Conservation (phyloP, 2,888 invertebrate species). For the Pyrrhosoma nymphula region DNA sequence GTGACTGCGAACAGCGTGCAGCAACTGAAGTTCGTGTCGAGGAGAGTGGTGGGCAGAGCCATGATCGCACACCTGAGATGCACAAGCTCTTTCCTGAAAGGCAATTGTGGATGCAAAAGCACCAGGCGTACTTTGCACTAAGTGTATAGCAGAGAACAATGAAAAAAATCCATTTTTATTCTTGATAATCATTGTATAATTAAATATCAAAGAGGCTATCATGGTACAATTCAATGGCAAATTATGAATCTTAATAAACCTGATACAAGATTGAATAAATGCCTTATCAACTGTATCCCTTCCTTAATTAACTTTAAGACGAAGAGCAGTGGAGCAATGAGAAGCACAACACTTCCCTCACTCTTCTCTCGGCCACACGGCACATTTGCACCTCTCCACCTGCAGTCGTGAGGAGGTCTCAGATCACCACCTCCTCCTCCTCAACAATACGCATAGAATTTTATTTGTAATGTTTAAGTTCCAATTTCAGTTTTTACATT, state of each 20-base stretch:
- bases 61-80: too few species aligned
- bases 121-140: neutral
- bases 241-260: constrained; percentile 64
- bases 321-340: neutral
- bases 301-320: neutral
- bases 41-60: too few species aligned
- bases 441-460: neutral
- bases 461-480: neutral
- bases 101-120: neutral
- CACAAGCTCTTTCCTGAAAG: neutral
- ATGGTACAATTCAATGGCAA: constrained; percentile 63
- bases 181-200: constrained; percentile 63
- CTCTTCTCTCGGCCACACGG: neutral
- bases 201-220: constrained; percentile 69
- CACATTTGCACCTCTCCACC: neutral
- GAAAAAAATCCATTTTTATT: constrained; percentile 32
- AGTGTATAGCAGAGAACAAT: neutral
- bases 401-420: neutral
- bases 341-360: neutral
- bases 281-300: constrained; percentile 59
- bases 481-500: constrained; percentile 2
- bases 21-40: too few species aligned
- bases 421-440: neutral
- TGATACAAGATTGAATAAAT: constrained; percentile 61
- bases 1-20: too few species aligned